These are phyloP conservation scores for Sebastes miniatus DNA, from an alignment of 2,797 vertebrate species.

Conservation along the genomic window DNA sequence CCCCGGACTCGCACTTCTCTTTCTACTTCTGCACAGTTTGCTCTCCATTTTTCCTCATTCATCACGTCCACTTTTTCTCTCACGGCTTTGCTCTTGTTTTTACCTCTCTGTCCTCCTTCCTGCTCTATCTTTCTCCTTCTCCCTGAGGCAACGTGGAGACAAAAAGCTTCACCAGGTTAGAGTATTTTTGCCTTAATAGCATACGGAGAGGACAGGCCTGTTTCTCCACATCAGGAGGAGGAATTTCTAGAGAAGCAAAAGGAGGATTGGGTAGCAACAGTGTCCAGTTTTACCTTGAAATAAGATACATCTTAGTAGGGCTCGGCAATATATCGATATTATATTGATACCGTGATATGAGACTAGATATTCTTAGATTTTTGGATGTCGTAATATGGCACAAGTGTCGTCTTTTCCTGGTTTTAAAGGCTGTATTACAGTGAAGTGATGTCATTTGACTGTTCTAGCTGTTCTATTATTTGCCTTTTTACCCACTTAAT, in stretches of 20 bases:
- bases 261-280: neutral
- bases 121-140: slow-evolving; percentile 13
- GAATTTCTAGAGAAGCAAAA: neutral
- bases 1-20: neutral
- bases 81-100: slow-evolving; percentile 23
- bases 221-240: slow-evolving; percentile 7
- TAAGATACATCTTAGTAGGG: neutral
- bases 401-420: too few species aligned
- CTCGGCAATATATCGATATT: too few species aligned
- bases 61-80: slow-evolving; percentile 52
- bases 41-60: slow-evolving; percentile 39
- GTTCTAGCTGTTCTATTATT: too few species aligned
- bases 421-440: too few species aligned
- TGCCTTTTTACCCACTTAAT: too few species aligned
- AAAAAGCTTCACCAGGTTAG: slow-evolving; percentile 44
- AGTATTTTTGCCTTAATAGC: slow-evolving; percentile 18
- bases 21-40: neutral
- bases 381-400: too few species aligned
- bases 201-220: slow-evolving; percentile 1
- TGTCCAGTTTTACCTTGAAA: neutral
- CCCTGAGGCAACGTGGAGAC: slow-evolving; percentile 50
- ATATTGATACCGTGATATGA: too few species aligned
- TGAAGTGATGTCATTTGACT: too few species aligned
- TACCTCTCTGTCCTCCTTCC: slow-evolving; percentile 14
- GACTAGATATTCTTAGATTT: too few species aligned